Conservation (phyloP, 2,888 invertebrate genomes). For the Lissocephala sabroskyi region DNA sequence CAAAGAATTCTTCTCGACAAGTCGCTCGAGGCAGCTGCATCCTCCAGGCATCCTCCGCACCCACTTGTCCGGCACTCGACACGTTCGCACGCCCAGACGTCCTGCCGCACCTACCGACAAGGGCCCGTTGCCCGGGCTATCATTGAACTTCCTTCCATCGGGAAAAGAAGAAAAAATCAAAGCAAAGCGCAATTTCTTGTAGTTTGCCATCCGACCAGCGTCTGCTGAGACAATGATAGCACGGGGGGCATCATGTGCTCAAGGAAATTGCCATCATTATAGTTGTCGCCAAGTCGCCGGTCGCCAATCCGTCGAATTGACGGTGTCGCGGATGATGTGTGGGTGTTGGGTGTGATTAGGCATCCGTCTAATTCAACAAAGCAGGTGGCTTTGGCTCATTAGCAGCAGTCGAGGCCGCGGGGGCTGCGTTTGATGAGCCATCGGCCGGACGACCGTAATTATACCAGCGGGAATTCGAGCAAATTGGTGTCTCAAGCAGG, state of each 20-base stretch:
- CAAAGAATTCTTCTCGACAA: conserved; percentile 48
- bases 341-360: conserved; percentile 44
- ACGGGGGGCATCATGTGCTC: conserved; percentile 51
- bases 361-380: conserved; percentile 46
- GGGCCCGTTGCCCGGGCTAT: conserved; percentile 32
- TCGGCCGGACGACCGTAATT: conserved; percentile 30
- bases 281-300: conserved; percentile 40
- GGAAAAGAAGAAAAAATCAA: conserved; percentile 47
- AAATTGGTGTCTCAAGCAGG: conserved; percentile 26
- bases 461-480: conserved; percentile 57
- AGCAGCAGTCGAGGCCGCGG: conserved; percentile 9
- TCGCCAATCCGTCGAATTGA: too few relatives aligned
- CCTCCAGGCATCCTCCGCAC: background rate
- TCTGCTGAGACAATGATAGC: conserved; percentile 21
- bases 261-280: conserved; percentile 69
- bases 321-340: too few relatives aligned
- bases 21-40: conserved; percentile 17
- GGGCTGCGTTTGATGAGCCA: background rate
- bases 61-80: conserved; percentile 39
- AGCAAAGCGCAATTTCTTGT: conserved; percentile 59
- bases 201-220: conserved; percentile 35
- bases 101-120: too few relatives aligned
- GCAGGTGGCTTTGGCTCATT: conserved; percentile 42
- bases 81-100: conserved; percentile 53
- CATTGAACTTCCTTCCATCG: conserved; percentile 62